Conservation (phyloP, 2,888 invertebrate species). For the Chaitophorus viminalis region DNA sequence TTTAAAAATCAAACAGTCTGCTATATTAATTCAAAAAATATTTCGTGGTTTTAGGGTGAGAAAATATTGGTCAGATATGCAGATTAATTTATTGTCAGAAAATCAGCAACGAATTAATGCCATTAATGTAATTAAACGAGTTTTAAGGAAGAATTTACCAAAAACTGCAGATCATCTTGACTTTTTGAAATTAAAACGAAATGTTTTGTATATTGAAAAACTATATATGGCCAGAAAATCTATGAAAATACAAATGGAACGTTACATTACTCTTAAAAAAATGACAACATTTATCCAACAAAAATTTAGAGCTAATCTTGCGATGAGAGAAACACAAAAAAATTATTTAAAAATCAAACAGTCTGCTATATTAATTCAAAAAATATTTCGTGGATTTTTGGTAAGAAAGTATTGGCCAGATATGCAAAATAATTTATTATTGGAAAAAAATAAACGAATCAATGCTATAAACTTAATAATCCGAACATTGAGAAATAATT, state of each 20-base stretch:
- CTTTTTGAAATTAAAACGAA: conserved; percentile 22
- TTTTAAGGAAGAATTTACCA: conserved; percentile 5
- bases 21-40: conserved; percentile 30
- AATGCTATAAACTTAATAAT: conserved; percentile 2
- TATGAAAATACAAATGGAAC: conserved; percentile 18
- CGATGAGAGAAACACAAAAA: conserved; percentile 26
- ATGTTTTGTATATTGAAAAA: not conserved
- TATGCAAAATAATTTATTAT: not conserved
- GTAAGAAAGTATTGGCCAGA: conserved; percentile 27
- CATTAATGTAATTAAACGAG: conserved; percentile 17
- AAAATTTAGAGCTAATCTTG: conserved; percentile 46
- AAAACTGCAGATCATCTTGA: not conserved
- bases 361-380: conserved; percentile 45
- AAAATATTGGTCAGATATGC: not conserved
- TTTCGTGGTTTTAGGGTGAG: conserved; percentile 16
- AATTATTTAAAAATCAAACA: conserved; percentile 29
- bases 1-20: conserved; percentile 11
- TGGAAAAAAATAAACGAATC: not conserved
- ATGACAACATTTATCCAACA: conserved; percentile 44
- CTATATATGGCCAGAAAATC: conserved; percentile 31
- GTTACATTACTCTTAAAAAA: conserved; percentile 30
- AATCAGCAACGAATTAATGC: not conserved
- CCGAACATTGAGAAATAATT: not conserved
- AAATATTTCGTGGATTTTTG: conserved; percentile 30
- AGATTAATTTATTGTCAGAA: not conserved